Evolutionary conservation across 1,140 invertebrate genomes (phyloP), one percentile per base, ranked within the genome.

Genomic region (Panulirus ornatus): DNA sequence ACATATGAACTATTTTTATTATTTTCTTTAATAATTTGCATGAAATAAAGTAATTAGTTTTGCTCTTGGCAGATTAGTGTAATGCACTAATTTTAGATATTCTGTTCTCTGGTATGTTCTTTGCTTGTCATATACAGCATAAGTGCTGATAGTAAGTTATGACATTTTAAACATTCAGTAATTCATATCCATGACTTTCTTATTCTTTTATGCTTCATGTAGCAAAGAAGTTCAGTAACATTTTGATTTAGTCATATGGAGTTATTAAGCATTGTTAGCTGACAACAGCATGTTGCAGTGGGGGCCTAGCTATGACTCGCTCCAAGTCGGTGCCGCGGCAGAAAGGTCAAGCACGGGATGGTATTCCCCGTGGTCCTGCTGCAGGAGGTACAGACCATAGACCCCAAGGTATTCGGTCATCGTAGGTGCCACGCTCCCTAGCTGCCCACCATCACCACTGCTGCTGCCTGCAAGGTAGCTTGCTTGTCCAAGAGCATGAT

Each of bases 281-380:
- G 83, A 84, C 36, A 40, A 34, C 73, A 40, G 83, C 83, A 63
- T 84, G 83, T 84, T 84, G 38, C 83, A 84, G 83, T 73, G 83
- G 83, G 34, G 63, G 42, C 19, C 83, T 66, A 71, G 83, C n/a
- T 71, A 84, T 73, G 66, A 36, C 63, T 73, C 83, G 83, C 40
- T 84, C 83, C 38, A 84, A 71, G 83, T 84, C 83, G 70, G 83
- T 73, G 83, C 83, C 83, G 36, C 63, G 83, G 70, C 83, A 14
- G 40, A 84, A 73, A 44, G 66, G 63, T 47, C 51, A 66, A 84
- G 44, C 40, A 63, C 63, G 70, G 27, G 66, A n/a, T 38, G 66
- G 47, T 63, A 47, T 34, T 16, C 63, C 63, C 66, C 63, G 66
- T 14, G 66, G 63, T 30, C 38, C 63, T 84, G 83, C 63, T 84